phyloP scores from a whole-genome alignment of 2,113 vertebrate genomes.

The Notarius quadriscutis region DNA sequence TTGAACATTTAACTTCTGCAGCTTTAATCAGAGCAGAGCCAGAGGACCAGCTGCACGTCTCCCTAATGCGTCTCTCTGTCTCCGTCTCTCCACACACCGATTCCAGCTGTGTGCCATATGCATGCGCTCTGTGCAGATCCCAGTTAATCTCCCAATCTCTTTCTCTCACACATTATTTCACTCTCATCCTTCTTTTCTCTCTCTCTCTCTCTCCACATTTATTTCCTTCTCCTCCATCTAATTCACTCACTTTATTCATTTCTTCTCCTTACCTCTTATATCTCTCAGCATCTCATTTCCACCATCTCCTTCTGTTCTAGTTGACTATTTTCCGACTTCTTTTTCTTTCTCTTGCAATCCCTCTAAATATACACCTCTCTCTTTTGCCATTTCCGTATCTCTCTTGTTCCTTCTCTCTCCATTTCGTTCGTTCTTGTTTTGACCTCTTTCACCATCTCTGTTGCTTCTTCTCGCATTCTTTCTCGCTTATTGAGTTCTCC shows the following conservation, averaged over 20 bases:
- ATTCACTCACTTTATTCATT: neutral
- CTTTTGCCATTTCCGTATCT: constrained; percentile 16
- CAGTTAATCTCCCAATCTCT: neutral
- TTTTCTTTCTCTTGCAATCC: neutral
- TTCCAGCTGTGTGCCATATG: constrained; percentile 57
- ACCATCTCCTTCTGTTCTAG: neutral
- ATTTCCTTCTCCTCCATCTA: neutral
- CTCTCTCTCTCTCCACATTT: neutral
- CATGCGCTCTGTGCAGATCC: constrained; percentile 8
- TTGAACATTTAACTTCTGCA: neutral
- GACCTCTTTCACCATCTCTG: neutral
- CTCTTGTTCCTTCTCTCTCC: neutral
- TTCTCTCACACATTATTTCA: neutral
- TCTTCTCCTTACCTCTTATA: neutral
- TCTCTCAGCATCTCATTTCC: neutral
- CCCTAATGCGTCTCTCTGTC: constrained; percentile 32
- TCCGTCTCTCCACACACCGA: constrained; percentile 20
- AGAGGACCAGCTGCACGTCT: constrained; percentile 9
- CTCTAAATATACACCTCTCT: neutral
- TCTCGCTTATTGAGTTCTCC: constrained; percentile 31
- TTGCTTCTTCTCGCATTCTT: constrained; percentile 31
- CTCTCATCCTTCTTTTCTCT: neutral
- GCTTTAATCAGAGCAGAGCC: neutral
- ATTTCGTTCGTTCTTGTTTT: neutral
- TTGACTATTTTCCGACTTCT: neutral